Percentiles rank a stretch among this genome's conserved stretches.
Evolutionary conservation across 37 sponge, comb jelly and placozoan species (phyloP).

Genomic region (Cliona cf. orientalis): DNA sequence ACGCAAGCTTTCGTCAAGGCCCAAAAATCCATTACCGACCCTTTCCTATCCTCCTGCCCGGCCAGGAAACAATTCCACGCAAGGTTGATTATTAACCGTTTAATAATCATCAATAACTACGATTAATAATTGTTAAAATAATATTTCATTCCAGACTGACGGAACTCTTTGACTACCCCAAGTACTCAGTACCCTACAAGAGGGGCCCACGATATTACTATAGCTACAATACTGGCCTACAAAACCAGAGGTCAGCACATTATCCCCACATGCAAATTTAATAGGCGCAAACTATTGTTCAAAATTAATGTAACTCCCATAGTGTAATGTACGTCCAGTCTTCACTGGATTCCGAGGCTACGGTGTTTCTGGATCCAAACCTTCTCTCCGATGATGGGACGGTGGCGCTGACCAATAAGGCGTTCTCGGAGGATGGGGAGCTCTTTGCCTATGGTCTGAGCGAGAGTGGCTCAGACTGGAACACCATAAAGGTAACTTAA

Average conservation of each 20-base stretch:
- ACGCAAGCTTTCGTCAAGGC: conserved; percentile 83
- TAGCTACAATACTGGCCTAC: conserved; percentile 90
- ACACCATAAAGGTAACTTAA: conserved; percentile 73
- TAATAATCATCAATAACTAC: neutral
- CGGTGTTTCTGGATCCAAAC: conserved; percentile 95
- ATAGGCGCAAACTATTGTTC: neutral
- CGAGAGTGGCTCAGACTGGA: conserved; percentile 97
- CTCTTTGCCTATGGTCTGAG: conserved; percentile 87
- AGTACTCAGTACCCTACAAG: conserved; percentile 90
- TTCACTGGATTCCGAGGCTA: conserved; percentile 54
- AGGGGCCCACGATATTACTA: conserved; percentile 90
- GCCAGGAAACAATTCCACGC: conserved; percentile 69
- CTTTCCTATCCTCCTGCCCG: conserved; percentile 63
- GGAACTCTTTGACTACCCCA: conserved; percentile 93
- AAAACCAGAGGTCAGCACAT: conserved; percentile 92
- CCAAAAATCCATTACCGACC: conserved; percentile 81
- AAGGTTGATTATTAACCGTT: conserved; percentile 35
- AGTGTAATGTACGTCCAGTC: conserved; percentile 89
- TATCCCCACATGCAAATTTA: neutral
- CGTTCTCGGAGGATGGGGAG: conserved; percentile 93
- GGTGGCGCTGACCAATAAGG: conserved; percentile 62
- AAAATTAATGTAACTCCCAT: neutral
- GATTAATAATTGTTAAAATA: neutral
- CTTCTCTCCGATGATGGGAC: conserved; percentile 94
- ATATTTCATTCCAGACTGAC: conserved; percentile 60